These are phyloP conservation scores for Drosophila kanapiae DNA, from an alignment of 1,140 invertebrate species.

Conservation along the genomic window DNA sequence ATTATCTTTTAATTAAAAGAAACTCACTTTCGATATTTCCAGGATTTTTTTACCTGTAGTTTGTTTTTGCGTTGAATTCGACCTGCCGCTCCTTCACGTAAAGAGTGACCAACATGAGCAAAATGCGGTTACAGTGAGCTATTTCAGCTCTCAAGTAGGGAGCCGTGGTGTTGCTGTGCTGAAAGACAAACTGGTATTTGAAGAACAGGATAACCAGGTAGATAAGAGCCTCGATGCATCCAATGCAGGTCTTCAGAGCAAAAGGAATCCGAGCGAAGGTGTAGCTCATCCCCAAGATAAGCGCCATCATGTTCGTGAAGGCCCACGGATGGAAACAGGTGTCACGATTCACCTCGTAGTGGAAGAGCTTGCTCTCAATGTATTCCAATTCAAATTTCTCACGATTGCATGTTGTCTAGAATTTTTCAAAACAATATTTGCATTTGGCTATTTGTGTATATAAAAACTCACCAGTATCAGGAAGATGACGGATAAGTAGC, in stretches of 20 bases:
- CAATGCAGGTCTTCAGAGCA: constrained; percentile 91
- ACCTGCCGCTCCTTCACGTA: constrained; percentile 94
- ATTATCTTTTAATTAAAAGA: no score
- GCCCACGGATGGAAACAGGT: constrained; percentile 89
- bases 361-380: constrained; percentile 51
- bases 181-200: constrained; percentile 86
- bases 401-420: constrained; percentile 37
- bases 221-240: constrained; percentile 87
- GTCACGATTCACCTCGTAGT: constrained; percentile 38
- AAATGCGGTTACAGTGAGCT: constrained; percentile 89
- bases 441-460: neutral
- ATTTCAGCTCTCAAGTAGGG: constrained; percentile 87
- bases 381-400: constrained; percentile 12
- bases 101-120: constrained; percentile 90
- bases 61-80: constrained; percentile 94
- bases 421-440: neutral
- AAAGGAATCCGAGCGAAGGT: constrained; percentile 94
- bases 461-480: constrained; percentile 87
- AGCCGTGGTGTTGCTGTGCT: constrained; percentile 88
- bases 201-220: constrained; percentile 90
- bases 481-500: constrained; percentile 88
- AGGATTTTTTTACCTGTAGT: constrained; percentile 86
- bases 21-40: no score
- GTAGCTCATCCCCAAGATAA: constrained; percentile 92
- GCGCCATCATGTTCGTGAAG: constrained; percentile 91